Evolutionary conservation across 1,140 invertebrate genomes (phyloP), one percentile per base, ranked within the genome.

Genomic region (Eupeodes corollae): DNA sequence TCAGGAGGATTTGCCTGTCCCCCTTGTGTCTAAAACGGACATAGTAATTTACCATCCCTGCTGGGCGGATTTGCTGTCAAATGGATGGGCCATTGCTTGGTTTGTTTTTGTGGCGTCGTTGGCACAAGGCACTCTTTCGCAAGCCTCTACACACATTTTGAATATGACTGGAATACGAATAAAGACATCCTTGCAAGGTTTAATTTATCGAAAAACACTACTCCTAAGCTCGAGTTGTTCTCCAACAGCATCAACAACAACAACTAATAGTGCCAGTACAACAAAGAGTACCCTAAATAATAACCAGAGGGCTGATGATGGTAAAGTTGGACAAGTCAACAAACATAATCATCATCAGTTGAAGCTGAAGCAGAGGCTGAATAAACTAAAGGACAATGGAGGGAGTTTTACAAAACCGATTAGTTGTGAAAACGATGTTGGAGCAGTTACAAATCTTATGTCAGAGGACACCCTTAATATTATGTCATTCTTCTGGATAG

Each of bases 401-500:
- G 15, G n/a, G 38, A 38, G 18, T 14, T 15, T 59, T 68, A 49
- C 52, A 73, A 59, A 59, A 69, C 47, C 53, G 63, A 35, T 73
- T 70, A 70, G 63, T 67, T 18, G 51, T 65, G 9, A 57, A 55
- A 68, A 72, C 42, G 81, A 84, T 53, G 73, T 76, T 41, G 84
- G 83, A 8, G 74, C 79, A 21, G 75, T 87, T 12, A 82, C 82
- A n/a, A 91, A 91, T 70, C 75, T 90, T 42, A 81, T 89, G 74
- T 80, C 86, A 6, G 83, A 88, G 56, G 88, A 91, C 66, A 78
- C 82, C 1, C 79, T 79, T 31, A 89, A 89, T 58, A 74, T 91
- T 12, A 87, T 90, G 83, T 80, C 82, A 39, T 79, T 88, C 58
- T 82, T 88, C 59, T 86, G 84, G 78, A 84, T 89, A 56, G 80